Base-by-base conservation (phyloP, 2,113 vertebrate species). In the Misgurnus mizolepis region DNA sequence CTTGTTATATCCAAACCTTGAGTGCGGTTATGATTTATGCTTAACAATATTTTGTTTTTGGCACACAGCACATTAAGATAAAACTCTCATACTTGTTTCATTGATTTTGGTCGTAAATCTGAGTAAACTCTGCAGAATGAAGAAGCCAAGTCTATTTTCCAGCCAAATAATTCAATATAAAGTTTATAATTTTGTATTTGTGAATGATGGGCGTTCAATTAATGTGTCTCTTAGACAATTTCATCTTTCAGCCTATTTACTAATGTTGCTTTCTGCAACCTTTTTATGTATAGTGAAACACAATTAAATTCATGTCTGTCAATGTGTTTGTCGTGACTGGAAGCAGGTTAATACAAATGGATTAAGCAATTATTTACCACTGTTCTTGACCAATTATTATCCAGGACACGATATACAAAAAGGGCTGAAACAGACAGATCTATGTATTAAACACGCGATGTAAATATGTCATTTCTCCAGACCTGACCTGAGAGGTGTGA, bases 401-500 rank as follows among this genome's bases (percentile, higher is more conserved):
- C 40, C 43, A 45, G n/a, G n/a, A 73, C 40, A 27, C 45, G 56
- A 45, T 14, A 58, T 18, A 6, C 6, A 49, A 1, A 49, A 43
- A 60, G 22, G n/a, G 61, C 11, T 43, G 68, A 71, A 67, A 72
- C 67, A 22, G 74, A 80, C 80, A 62, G 27, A 61, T 27, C n/a
- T 61, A 61, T 60, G 5, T 9, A 45, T 58, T 6, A 22, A 41
- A 22, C 53, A 11, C 11, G 49, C 9, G 50, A 41, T 41, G n/a
- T 88, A 90, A 88, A 91, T 85, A 88, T 90, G 84, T 85, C 80
- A 84, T 86, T 88, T 88, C 83, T 88, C 84, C 86, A 34, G 27
- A 34, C 86, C 83, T 78, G 47, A 91, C 90, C 90, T 91, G 90
- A 91, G 89, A 62, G 87, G 83, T 75, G 84, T 90, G 92, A 93